Base-by-base conservation (phyloP, 1,140 invertebrate species). In the Trichonephila clavipes region DNA sequence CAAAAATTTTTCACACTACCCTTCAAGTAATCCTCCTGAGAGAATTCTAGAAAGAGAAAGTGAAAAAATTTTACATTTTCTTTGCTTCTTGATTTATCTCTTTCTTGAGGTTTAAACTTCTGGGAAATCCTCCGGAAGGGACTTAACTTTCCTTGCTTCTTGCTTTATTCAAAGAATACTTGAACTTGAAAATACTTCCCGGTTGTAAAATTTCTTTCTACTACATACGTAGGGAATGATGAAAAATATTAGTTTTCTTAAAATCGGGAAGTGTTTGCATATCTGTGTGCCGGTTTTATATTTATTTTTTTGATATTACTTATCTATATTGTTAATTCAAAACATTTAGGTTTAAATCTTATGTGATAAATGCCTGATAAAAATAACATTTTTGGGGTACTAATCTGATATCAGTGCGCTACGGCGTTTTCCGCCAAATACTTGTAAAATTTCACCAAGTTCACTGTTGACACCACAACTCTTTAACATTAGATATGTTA, bases 1-100 rank as follows among this genome's bases (percentile, higher is more conserved):
- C 6, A 14, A 69, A 8, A 12, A 69, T 14, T 5, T 12, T 18
- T 40, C 28, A 7, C 16, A 6, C 34, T 34, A 0, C 5, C 34
- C 72, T 12, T 40, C 34, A 34, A 28, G 34, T 77, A 77, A 77
- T 77, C 72, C 72, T 28, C 72, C 34, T 77, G 72, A 40, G 72
- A 40, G 34, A 34, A 28, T 77, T 34, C 28, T 34, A 19, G 72
- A 34, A 77, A 2, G 21, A 19, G 34, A 77, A 40, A 77, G 72
- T 40, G 28, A 28, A 77, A 40, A 40, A 34, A 77, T 40, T 77
- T 77, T 77, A 28, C 28, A 77, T 77, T 77, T 77, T 77, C 72
- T 40, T 77, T 28, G 72, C 12, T 34, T 19, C 72, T 77, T 77
- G 72, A 77, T 77, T 77, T 77, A 77, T 77, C 72, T 77, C 16